phyloP scores from a whole-genome alignment of 2,888 invertebrate species.

The Priocnemis perturbator region DNA sequence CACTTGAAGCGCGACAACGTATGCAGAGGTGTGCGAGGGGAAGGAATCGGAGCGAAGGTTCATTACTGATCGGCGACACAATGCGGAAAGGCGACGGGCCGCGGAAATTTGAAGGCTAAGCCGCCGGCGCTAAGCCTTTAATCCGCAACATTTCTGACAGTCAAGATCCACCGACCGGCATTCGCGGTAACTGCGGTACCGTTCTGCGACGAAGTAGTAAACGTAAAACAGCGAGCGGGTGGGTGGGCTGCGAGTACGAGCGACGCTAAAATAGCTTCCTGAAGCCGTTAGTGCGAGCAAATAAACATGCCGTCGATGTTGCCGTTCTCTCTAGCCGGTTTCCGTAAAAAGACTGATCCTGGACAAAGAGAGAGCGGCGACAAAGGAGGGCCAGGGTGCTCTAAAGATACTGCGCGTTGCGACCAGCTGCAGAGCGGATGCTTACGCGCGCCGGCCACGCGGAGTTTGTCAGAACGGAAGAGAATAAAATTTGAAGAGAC shows the following conservation, averaged over 20 bases:
- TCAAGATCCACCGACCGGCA: background rate
- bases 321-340: conserved; percentile 2
- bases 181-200: background rate
- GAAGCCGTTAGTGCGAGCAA: background rate
- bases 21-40: too few relatives aligned
- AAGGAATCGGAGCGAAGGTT: too few relatives aligned
- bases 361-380: conserved; percentile 33
- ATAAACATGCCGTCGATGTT: background rate
- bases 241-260: too few relatives aligned
- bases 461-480: background rate
- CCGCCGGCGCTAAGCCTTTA: too few relatives aligned
- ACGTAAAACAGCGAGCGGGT: background rate
- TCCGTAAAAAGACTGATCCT: conserved; percentile 13
- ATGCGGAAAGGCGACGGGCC: too few relatives aligned
- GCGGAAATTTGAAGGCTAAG: too few relatives aligned
- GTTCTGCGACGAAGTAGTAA: conserved; percentile 1
- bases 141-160: too few relatives aligned
- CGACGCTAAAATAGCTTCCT: background rate
- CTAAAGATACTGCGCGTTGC: conserved; percentile 44
- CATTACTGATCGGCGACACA: too few relatives aligned
- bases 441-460: conserved; percentile 9
- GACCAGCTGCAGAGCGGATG: conserved; percentile 44
- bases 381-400: conserved; percentile 37
- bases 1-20: too few relatives aligned
- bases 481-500: too few relatives aligned